Evolutionary conservation across 2,797 vertebrate genomes (phyloP).

Genomic region (Ara ararauna): DNA sequence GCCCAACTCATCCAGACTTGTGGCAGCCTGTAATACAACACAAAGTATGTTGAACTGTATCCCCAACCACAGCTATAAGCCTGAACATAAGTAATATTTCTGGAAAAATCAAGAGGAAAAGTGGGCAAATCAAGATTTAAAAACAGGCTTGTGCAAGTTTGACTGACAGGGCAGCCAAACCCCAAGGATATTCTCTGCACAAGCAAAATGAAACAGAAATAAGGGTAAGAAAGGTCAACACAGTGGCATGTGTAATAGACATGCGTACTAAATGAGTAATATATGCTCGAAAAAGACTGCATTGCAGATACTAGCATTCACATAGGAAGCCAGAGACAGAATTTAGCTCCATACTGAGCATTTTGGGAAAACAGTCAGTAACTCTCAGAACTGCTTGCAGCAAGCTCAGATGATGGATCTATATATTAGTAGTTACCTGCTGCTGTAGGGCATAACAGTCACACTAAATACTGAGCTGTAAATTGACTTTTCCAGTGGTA

Average conservation of each 20-base stretch:
- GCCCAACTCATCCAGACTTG: background rate
- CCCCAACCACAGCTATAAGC: background rate
- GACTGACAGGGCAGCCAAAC: conserved; percentile 13
- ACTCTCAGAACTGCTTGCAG: background rate
- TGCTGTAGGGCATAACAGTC: conserved; percentile 27
- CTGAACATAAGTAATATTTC: background rate
- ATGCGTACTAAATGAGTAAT: background rate
- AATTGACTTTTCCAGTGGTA: conserved; percentile 24
- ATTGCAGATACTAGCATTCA: conserved; percentile 21
- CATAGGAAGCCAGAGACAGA: background rate
- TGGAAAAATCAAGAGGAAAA: background rate
- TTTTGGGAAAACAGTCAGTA: background rate
- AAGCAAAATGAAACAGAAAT: conserved; percentile 25
- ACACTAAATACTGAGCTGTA: background rate
- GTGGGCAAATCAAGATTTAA: background rate
- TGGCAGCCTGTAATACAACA: background rate
- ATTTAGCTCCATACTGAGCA: background rate
- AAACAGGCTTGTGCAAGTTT: background rate
- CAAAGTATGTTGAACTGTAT: background rate
- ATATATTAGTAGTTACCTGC: conserved; percentile 17
- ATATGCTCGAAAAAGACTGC: background rate
- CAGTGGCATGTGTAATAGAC: background rate
- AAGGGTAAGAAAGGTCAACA: background rate
- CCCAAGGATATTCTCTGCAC: background rate
- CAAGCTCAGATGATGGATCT: conserved; percentile 14